Conservation (phyloP, 2,888 invertebrate genomes). For the Spilarctia lutea region DNA sequence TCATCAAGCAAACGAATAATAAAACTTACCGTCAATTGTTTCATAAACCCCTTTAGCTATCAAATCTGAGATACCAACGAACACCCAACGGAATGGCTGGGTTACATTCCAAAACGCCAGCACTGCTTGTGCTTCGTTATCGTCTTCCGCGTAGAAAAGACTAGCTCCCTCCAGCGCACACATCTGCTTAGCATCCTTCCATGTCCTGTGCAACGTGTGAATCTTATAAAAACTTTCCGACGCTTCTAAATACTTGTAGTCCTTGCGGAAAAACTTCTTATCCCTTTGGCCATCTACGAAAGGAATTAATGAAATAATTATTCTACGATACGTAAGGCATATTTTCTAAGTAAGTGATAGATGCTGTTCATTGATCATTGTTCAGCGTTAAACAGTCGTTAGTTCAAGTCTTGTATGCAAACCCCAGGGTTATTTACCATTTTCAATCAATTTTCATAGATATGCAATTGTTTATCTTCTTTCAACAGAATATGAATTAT, state of each 20-base stretch:
- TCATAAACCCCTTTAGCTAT: conserved; percentile 65
- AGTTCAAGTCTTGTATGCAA: not conserved
- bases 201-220: conserved; percentile 64
- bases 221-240: conserved; percentile 72
- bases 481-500: not conserved
- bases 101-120: conserved; percentile 56
- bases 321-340: not conserved
- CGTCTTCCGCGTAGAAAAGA: conserved; percentile 68
- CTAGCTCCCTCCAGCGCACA: conserved; percentile 69
- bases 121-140: conserved; percentile 60
- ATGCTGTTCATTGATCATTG: not conserved
- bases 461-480: not conserved
- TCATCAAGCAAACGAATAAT: not conserved
- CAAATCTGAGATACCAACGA: conserved; percentile 64
- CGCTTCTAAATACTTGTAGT: conserved; percentile 65
- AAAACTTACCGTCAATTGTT: conserved; percentile 58
- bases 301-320: not conserved
- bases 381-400: not conserved
- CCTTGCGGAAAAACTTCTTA: conserved; percentile 68
- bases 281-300: conserved; percentile 65
- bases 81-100: conserved; percentile 49
- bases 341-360: not conserved
- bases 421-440: not conserved
- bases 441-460: too few species aligned
- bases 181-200: conserved; percentile 64